phyloP scores from a whole-genome alignment of 2,888 invertebrate genomes.

The Electrophaes corylata region DNA sequence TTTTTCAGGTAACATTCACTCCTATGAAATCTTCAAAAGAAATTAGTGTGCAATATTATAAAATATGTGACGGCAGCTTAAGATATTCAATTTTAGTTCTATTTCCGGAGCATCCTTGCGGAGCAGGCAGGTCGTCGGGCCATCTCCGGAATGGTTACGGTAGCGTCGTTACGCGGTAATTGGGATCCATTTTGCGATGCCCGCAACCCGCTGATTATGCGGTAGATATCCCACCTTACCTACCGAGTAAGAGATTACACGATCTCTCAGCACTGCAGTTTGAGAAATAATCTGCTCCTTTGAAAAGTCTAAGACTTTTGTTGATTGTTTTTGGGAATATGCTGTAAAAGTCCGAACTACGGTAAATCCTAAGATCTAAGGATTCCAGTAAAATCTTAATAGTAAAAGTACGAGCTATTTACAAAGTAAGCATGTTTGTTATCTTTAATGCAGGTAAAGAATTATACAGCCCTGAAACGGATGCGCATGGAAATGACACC shows the following conservation, averaged over 20 bases:
- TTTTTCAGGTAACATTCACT: too few relatives aligned
- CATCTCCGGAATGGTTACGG: slow-evolving; percentile 45
- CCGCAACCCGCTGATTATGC: slow-evolving; percentile 43
- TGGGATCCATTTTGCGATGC: slow-evolving; percentile 43
- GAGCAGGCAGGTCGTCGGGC: slow-evolving; percentile 38
- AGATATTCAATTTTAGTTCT: slow-evolving; percentile 35
- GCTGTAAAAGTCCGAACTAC: too few relatives aligned
- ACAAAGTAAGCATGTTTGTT: slow-evolving; percentile 3
- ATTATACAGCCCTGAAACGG: slow-evolving; percentile 87
- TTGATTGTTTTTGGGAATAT: neutral
- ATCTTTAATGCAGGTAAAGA: slow-evolving; percentile 86
- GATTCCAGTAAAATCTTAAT: too few relatives aligned
- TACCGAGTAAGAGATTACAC: slow-evolving; percentile 37
- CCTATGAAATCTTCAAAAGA: neutral
- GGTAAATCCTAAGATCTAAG: too few relatives aligned
- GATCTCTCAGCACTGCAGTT: slow-evolving; percentile 23
- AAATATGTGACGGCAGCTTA: slow-evolving; percentile 33
- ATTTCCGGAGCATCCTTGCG: slow-evolving; percentile 40
- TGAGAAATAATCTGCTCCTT: slow-evolving; percentile 7
- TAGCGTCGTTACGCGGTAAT: slow-evolving; percentile 42
- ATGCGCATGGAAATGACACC: slow-evolving; percentile 67
- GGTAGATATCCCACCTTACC: slow-evolving; percentile 40
- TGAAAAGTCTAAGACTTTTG: neutral
- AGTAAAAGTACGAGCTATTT: too few relatives aligned
- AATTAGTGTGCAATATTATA: slow-evolving; percentile 30